phyloP scores from a whole-genome alignment of 1,140 invertebrate species.

The Drosophila subobscura region DNA sequence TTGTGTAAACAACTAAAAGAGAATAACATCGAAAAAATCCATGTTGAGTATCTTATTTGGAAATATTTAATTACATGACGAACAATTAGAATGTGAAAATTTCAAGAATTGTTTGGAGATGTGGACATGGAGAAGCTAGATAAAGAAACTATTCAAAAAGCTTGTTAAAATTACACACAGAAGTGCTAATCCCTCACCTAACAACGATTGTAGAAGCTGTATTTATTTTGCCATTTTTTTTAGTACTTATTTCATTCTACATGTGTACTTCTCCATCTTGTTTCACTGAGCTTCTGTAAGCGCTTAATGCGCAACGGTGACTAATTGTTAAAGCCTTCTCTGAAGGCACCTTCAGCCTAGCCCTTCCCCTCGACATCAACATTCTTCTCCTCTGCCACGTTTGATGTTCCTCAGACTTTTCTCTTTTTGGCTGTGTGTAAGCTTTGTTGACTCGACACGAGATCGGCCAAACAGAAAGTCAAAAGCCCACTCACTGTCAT shows the following conservation, averaged over 20 bases:
- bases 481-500: conserved; percentile 41
- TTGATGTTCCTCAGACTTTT: conserved; percentile 21
- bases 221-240: not conserved
- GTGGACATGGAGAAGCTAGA: conserved; percentile 4
- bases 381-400: not conserved
- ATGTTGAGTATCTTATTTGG: conserved; percentile 53
- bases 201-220: too few species aligned
- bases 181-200: too few species aligned
- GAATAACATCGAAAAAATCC: conserved; percentile 46
- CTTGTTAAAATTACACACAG: not conserved
- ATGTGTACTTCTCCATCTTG: conserved; percentile 14
- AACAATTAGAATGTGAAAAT: conserved; percentile 43
- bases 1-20: conserved; percentile 36
- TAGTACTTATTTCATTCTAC: conserved; percentile 2
- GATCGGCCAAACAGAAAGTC: conserved; percentile 16
- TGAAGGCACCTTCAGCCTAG: not conserved
- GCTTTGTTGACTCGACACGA: conserved; percentile 46
- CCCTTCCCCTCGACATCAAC: conserved; percentile 5
- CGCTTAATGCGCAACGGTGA: conserved; percentile 60
- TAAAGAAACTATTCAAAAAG: conserved; percentile 1
- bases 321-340: conserved; percentile 62
- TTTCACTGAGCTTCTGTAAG: conserved; percentile 24
- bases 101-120: too few species aligned
- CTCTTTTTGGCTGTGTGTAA: conserved; percentile 27
- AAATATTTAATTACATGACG: conserved; percentile 57